phyloP scores from a whole-genome alignment of 2,888 invertebrate genomes.

The Uropetala carovei region DNA sequence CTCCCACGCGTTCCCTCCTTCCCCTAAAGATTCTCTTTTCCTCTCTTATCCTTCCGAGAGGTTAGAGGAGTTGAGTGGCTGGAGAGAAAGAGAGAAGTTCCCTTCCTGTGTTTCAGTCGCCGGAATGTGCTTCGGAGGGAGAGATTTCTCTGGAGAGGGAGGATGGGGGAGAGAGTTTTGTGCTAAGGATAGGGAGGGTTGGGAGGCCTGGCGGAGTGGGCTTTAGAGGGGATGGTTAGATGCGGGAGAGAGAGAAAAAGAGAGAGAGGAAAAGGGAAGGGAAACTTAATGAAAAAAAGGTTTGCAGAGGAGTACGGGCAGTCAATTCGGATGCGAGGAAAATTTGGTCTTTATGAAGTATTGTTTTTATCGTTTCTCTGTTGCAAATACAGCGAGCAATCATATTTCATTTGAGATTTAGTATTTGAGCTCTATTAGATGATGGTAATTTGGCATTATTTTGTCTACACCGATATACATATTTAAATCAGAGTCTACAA shows the following conservation, averaged over 20 bases:
- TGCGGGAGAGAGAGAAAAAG: too few species aligned
- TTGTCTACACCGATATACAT: too few species aligned
- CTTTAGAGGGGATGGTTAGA: not conserved
- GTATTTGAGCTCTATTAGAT: not conserved
- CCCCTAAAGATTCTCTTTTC: too few species aligned
- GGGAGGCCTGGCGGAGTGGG: not conserved
- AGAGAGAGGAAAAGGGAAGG: not conserved
- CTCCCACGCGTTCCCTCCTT: too few species aligned
- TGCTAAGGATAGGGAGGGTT: not conserved
- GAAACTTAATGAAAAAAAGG: conserved; percentile 49
- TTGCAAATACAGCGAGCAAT: not conserved
- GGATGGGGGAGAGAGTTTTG: not conserved
- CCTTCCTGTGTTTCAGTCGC: not conserved
- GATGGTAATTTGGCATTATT: too few species aligned
- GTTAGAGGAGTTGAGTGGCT: too few species aligned
- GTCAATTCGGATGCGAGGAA: conserved; percentile 36
- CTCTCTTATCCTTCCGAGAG: too few species aligned
- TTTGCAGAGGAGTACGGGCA: conserved; percentile 29
- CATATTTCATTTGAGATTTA: not conserved
- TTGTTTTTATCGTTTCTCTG: not conserved
- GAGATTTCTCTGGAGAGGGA: not conserved
- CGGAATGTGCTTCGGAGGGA: not conserved
- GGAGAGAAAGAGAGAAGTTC: not conserved
- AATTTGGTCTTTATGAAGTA: conserved; percentile 20
- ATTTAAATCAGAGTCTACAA: too few species aligned